Base-by-base conservation (phyloP, 1,140 invertebrate genomes). In the Drosophila sproati region DNA sequence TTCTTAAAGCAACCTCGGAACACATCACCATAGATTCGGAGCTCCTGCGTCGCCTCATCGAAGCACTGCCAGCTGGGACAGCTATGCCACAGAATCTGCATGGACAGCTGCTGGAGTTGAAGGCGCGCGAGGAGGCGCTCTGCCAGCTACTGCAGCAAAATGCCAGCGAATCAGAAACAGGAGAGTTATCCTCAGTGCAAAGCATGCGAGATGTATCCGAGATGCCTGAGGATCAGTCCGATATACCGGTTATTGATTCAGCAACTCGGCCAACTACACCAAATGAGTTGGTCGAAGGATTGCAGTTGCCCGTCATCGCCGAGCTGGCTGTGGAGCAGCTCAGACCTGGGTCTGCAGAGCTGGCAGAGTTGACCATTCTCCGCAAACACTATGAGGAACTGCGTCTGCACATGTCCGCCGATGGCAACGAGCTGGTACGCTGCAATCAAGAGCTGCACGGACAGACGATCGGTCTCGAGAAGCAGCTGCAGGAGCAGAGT, bases 91-190 rank as follows among this genome's bases (percentile, higher is more conserved):
- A 94, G 91, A 91, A 94, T 39, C 91, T 95, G 5, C 94, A 95
- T 59, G 93, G 93, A 12, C 94, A 94, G 73, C 78, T 95, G 0
- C 93, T 93, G 60, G 93, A 93, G 51, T 64, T 95, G 0, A 93
- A 94, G 70, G 94, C 94, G 10, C 94, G 94, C n/a, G 95, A 95
- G 79, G 88, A 94, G 35, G 93, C 94, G 50, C 81, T 95, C 2
- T 85, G 94, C 51, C 92, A 93, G 28, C 92, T 92, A 29, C 31
- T 81, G 31, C 78, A 81, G 43, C 57, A 75, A 6, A 73, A 80
- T 39, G 70, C 5, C 34, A 80, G 74, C 34, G 79, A 88, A 2
- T 78, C 83, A 4, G 77, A 87, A 48, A 81, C 82, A 0, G 83
- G 91, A 4, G 89, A 92, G 29, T 28, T 91, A 10, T 80, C 78